Conservation (phyloP, 2,113 vertebrate genomes). For the Ariopsis seemanni region DNA sequence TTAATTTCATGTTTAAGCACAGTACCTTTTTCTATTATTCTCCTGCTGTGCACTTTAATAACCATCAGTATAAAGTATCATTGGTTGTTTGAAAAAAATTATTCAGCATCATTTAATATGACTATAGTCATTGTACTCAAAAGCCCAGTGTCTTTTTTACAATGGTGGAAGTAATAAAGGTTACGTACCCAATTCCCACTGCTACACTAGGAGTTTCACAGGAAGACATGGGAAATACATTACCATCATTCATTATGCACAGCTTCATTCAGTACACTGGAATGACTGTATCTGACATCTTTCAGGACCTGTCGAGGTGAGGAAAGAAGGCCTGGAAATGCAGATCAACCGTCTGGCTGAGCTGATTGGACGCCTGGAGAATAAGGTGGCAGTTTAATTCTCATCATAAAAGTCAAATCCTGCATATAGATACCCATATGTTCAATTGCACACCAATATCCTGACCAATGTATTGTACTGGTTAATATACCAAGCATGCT, state of each 20-base stretch:
- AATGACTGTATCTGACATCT: slow-evolving; percentile 33
- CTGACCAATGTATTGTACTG: neutral
- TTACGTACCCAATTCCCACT: neutral
- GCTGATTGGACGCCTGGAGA: slow-evolving; percentile 90
- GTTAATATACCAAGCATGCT: neutral
- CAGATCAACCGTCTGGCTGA: slow-evolving; percentile 92
- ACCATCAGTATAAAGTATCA: neutral
- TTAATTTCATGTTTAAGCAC: slow-evolving; percentile 41
- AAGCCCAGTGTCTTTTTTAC: neutral
- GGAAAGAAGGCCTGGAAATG: slow-evolving; percentile 86
- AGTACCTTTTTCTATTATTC: neutral
- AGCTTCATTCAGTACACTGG: neutral
- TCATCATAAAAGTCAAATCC: slow-evolving; percentile 14
- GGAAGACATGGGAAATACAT: neutral
- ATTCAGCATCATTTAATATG: neutral
- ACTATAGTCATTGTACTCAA: neutral
- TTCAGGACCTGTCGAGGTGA: slow-evolving; percentile 76
- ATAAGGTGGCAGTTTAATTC: slow-evolving; percentile 77
- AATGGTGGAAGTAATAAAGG: neutral
- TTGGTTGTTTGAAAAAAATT: neutral
- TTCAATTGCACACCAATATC: neutral
- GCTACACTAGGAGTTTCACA: slow-evolving; percentile 8
- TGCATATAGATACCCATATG: neutral
- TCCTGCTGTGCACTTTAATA: neutral
- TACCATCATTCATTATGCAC: neutral